Conservation (phyloP, 2,888 invertebrate species). For the Drosophila affinis region DNA sequence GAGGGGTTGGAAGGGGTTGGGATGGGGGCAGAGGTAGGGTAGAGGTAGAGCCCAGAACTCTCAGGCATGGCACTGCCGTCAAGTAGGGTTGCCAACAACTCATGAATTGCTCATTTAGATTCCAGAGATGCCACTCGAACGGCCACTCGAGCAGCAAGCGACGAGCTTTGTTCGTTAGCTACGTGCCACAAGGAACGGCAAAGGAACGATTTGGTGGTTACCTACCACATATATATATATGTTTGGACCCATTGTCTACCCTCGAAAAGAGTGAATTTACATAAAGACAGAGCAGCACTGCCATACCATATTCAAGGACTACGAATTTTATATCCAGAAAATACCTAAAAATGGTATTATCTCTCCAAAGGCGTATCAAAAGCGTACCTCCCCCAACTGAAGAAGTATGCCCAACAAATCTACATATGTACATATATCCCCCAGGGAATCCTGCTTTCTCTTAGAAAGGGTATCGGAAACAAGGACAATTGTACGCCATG, state of each 20-base stretch:
- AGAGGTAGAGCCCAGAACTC: background rate
- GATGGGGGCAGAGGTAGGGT: background rate
- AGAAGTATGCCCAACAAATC: too few relatives aligned
- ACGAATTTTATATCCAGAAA: background rate
- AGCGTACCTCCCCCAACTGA: too few relatives aligned
- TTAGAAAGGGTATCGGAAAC: conserved; percentile 42
- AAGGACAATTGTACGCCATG: conserved; percentile 69
- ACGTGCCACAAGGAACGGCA: conserved; percentile 23
- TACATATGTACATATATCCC: background rate
- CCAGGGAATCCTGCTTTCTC: background rate
- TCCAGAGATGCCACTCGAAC: conserved; percentile 65
- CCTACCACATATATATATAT: too few relatives aligned
- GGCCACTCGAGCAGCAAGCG: conserved; percentile 49
- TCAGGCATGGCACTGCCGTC: conserved; percentile 39
- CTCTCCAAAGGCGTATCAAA: too few relatives aligned
- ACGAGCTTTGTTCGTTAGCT: conserved; percentile 48
- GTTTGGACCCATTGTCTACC: background rate
- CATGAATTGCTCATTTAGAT: conserved; percentile 78
- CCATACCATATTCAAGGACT: too few relatives aligned
- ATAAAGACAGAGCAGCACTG: too few relatives aligned
- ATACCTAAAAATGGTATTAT: too few relatives aligned
- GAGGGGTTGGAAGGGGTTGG: background rate
- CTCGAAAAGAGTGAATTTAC: too few relatives aligned
- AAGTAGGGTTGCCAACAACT: conserved; percentile 73
- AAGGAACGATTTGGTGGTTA: background rate